Conservation (phyloP, 2,797 vertebrate genomes). For the Cuniculus paca region DNA sequence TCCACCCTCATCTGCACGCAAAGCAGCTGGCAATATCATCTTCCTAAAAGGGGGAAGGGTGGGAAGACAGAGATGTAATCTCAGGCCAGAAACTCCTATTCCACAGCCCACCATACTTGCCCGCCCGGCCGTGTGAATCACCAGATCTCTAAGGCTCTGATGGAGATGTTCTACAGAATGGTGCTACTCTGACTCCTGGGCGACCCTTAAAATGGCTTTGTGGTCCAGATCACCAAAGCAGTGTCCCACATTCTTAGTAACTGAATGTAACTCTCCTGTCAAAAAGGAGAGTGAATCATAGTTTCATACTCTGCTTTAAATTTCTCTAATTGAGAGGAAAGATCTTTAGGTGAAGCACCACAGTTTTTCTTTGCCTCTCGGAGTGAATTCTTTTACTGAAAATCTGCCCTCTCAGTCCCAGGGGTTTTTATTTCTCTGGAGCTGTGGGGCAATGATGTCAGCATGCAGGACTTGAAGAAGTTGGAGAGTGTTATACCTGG, state of each 20-base stretch:
- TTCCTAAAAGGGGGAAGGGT: neutral
- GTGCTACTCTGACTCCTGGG: neutral
- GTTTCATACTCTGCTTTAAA: neutral
- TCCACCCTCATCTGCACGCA: neutral
- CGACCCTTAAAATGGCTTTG: neutral
- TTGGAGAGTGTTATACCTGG: neutral
- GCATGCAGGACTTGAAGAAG: neutral
- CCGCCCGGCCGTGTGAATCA: neutral
- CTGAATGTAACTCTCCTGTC: neutral
- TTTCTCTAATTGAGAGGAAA: slow-evolving; percentile 28
- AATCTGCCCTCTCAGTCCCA: neutral
- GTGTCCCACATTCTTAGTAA: neutral
- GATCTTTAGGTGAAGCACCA: neutral
- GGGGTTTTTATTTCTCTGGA: neutral
- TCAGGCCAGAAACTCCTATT: neutral
- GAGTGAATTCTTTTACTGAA: neutral
- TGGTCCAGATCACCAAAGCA: neutral
- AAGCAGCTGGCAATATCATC: neutral
- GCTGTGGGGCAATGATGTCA: neutral
- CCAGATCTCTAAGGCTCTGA: neutral
- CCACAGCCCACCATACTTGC: neutral
- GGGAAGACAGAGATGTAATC: neutral
- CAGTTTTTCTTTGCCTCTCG: neutral
- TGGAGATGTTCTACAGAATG: neutral
- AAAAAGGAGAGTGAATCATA: neutral